Conservation (phyloP, 2,797 vertebrate genomes). For the Hydrocynus forskahlii region DNA sequence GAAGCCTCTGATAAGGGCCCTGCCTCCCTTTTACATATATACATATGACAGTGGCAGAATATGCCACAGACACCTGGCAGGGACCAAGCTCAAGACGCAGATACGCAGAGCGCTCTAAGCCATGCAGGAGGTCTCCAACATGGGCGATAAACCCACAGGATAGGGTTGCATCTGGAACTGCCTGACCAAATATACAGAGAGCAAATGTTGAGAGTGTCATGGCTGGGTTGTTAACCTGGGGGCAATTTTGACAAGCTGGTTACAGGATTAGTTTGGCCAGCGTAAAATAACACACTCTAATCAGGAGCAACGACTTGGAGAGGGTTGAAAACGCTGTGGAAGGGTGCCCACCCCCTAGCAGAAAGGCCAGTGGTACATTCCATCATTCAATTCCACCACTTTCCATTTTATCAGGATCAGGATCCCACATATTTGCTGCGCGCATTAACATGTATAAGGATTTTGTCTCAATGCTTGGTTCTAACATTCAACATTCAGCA, state of each 20-base stretch:
- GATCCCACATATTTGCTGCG: neutral
- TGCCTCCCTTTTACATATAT: conserved; percentile 68
- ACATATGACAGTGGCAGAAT: conserved; percentile 59
- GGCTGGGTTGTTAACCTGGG: conserved; percentile 52
- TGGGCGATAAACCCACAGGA: conserved; percentile 54
- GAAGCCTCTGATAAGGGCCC: conserved; percentile 76
- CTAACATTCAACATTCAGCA: neutral
- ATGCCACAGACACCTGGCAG: conserved; percentile 59
- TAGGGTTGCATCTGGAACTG: conserved; percentile 48
- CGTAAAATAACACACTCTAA: conserved; percentile 70
- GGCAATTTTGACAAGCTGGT: conserved; percentile 70
- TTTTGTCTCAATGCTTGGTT: neutral
- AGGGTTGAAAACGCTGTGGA: conserved; percentile 36
- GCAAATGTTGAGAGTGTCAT: conserved; percentile 40
- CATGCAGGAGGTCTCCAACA: conserved; percentile 45
- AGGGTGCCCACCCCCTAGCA: neutral
- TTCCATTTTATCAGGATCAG: neutral
- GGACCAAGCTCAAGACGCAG: conserved; percentile 46
- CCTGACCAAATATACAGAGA: conserved; percentile 49
- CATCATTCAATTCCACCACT: conserved; percentile 14
- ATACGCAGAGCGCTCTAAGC: conserved; percentile 57
- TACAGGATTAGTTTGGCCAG: conserved; percentile 70
- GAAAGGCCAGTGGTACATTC: conserved; percentile 2
- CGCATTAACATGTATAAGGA: neutral
- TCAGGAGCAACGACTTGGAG: conserved; percentile 63